These are phyloP conservation scores for Sinonovacula constricta DNA, from an alignment of 1,140 invertebrate species.

Conservation along the genomic window DNA sequence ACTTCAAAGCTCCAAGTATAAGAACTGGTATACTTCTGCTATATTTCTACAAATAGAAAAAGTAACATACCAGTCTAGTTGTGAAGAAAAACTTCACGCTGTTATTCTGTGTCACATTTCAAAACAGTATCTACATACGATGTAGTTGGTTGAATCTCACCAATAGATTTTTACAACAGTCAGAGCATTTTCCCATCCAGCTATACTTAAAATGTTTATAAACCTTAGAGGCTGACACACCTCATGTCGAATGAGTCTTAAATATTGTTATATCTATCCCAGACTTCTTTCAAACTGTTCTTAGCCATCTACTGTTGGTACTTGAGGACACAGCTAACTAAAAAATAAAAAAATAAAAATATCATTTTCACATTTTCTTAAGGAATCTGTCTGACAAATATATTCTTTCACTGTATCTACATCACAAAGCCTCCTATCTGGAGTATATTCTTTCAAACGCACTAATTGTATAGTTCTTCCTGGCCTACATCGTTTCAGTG, in stretches of 20 bases:
- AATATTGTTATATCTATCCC: constrained; percentile 16
- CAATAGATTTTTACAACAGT: no score
- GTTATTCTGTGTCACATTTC: no score
- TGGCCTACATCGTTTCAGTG: constrained; percentile 16
- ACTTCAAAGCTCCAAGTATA: no score
- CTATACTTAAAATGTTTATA: no score
- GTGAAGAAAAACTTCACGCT: no score
- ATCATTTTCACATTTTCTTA: not conserved
- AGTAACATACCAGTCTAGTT: no score
- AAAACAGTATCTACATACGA: no score
- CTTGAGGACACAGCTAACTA: not conserved
- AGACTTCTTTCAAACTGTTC: not conserved
- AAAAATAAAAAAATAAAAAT: constrained; percentile 24
- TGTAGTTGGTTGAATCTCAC: no score
- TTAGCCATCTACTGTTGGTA: constrained; percentile 23
- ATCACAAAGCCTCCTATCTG: constrained; percentile 24
- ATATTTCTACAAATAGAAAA: no score
- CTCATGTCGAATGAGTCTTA: constrained; percentile 20
- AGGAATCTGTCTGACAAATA: not conserved
- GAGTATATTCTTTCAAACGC: constrained; percentile 4
- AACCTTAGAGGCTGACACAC: no score
- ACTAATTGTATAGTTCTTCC: constrained; percentile 2
- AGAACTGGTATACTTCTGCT: no score
- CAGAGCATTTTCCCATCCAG: no score
- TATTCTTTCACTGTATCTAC: constrained; percentile 11